These are phyloP conservation scores for Leptocoma aspasia DNA, from an alignment of 2,113 vertebrate genomes.

Conservation along the genomic window DNA sequence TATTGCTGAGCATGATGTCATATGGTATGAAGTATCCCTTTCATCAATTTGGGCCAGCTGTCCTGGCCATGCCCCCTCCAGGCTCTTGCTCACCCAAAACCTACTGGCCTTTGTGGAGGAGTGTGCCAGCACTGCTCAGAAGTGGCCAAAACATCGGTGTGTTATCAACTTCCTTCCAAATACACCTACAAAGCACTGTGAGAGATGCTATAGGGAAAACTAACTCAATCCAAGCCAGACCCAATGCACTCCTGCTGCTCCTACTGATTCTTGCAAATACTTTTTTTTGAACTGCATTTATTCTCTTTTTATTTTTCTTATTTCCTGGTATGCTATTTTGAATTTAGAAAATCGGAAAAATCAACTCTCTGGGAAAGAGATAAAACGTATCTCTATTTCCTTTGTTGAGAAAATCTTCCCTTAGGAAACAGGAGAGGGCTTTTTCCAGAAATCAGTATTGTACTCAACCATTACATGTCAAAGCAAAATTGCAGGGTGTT, in stretches of 20 bases:
- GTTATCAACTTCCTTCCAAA: background rate
- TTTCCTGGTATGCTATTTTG: background rate
- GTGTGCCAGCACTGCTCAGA: background rate
- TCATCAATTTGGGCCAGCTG: background rate
- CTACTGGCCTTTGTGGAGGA: background rate
- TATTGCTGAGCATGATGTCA: background rate
- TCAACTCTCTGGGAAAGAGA: background rate
- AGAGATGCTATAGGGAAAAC: background rate
- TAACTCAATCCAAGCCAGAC: background rate
- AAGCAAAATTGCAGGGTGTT: background rate
- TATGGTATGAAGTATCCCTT: background rate
- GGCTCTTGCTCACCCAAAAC: background rate
- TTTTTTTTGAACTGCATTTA: rapidly evolving
- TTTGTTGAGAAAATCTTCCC: background rate
- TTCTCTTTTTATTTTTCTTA: background rate
- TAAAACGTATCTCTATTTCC: background rate
- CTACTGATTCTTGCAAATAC: background rate
- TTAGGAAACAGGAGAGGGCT: background rate
- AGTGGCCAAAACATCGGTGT: background rate
- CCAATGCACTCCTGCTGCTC: rapidly evolving
- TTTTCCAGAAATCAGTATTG: background rate
- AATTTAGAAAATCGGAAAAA: background rate
- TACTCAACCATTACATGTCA: background rate
- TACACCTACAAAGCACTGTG: background rate
- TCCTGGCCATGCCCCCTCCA: background rate